Percentiles rank a stretch among this genome's conserved stretches.
phyloP scores from a whole-genome alignment of 2,113 vertebrate species.

The Aphyosemion australe region DNA sequence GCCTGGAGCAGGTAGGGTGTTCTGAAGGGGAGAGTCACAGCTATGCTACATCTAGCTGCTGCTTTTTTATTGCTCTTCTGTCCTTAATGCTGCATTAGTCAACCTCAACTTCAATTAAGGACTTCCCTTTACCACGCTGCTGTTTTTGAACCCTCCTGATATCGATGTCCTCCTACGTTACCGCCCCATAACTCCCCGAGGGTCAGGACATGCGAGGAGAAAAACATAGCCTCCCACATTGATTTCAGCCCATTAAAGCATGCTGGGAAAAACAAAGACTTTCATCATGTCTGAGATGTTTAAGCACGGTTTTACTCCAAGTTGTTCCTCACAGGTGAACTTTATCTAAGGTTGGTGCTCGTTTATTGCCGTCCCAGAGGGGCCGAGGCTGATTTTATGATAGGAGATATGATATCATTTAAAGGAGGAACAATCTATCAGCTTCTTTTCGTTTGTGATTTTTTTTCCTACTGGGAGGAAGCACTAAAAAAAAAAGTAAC shows the following conservation, averaged over 20 bases:
- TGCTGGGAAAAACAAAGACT: slow-evolving; percentile 68
- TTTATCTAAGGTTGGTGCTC: too few relatives aligned
- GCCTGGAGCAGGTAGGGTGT: slow-evolving; percentile 8
- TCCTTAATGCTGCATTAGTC: slow-evolving; percentile 36
- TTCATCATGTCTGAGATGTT: slow-evolving; percentile 65
- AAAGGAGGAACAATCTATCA: slow-evolving; percentile 7
- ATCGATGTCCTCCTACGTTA: slow-evolving; percentile 63
- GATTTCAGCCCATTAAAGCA: slow-evolving; percentile 62
- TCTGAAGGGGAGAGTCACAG: slow-evolving; percentile 12
- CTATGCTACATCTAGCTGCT: background rate
- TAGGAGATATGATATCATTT: background rate
- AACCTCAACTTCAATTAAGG: slow-evolving; percentile 23
- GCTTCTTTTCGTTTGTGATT: too few relatives aligned
- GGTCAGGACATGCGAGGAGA: slow-evolving; percentile 57
- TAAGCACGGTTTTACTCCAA: slow-evolving; percentile 38
- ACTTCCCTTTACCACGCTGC: slow-evolving; percentile 20
- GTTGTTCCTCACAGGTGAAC: slow-evolving; percentile 1
- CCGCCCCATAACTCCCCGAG: slow-evolving; percentile 46
- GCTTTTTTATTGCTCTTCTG: slow-evolving; percentile 1
- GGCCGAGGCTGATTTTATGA: background rate
- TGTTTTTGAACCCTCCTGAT: slow-evolving; percentile 38
- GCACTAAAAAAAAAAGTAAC: too few relatives aligned
- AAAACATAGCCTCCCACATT: slow-evolving; percentile 49
- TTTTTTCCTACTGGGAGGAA: too few relatives aligned
- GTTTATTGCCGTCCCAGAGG: slow-evolving; percentile 7